Evolutionary conservation across 2,113 vertebrate species (phyloP).

Genomic region (Sphyrna mokarran): DNA sequence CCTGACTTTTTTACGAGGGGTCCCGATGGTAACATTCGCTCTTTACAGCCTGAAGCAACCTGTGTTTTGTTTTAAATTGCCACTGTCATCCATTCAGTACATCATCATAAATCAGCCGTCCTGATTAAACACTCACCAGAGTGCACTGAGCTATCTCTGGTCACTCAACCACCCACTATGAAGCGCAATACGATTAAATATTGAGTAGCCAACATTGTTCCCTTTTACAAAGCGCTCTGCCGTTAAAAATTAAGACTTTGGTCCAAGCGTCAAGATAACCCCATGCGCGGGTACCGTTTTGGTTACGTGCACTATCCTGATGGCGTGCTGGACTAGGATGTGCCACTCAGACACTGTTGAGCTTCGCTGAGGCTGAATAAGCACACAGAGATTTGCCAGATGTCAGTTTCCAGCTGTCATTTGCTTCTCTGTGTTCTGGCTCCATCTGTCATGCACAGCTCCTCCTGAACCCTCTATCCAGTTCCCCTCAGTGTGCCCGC

Average conservation of each 20-base stretch:
- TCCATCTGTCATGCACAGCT: background rate
- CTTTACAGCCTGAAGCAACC: slow-evolving; percentile 28
- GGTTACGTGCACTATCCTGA: background rate
- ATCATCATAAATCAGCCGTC: slow-evolving; percentile 17
- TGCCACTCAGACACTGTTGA: background rate
- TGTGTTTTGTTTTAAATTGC: slow-evolving; percentile 36
- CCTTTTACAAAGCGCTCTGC: background rate
- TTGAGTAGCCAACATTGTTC: background rate
- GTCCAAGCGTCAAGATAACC: too few relatives aligned
- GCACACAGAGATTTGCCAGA: background rate
- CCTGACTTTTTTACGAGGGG: background rate
- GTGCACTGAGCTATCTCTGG: slow-evolving; percentile 25
- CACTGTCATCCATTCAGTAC: background rate
- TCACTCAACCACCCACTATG: background rate
- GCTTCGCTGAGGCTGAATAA: background rate
- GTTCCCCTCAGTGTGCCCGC: background rate
- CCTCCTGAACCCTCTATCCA: background rate
- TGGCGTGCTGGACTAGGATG: background rate
- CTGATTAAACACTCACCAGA: slow-evolving; percentile 34
- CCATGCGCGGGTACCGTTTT: background rate
- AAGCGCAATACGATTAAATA: slow-evolving; percentile 32
- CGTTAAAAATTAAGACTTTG: background rate
- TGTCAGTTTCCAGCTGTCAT: background rate
- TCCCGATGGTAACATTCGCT: background rate
- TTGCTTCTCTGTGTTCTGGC: background rate